Percentiles rank a stretch among this genome's conserved stretches.
phyloP scores from a whole-genome alignment of 2,888 invertebrate species.

The Erebia palarica region DNA sequence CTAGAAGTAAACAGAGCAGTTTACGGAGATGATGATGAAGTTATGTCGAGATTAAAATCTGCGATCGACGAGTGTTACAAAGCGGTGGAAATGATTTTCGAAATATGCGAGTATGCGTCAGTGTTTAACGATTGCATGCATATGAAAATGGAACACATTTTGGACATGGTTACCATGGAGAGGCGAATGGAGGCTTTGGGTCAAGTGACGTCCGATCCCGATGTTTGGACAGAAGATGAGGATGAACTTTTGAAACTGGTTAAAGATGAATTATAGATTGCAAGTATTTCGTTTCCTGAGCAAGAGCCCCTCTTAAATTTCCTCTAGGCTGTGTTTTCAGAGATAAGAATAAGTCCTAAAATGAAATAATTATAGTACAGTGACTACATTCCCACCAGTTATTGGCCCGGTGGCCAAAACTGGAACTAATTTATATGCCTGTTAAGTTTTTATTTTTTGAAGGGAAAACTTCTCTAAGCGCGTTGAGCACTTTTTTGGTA shows the following conservation, averaged over 20 bases:
- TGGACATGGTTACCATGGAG: conserved; percentile 72
- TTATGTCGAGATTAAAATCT: conserved; percentile 56
- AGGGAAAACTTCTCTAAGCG: no score
- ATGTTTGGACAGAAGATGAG: conserved; percentile 68
- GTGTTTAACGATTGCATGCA: conserved; percentile 78
- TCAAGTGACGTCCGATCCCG: conserved; percentile 62
- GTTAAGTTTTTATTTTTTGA: no score
- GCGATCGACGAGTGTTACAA: conserved; percentile 62
- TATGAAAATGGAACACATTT: conserved; percentile 74
- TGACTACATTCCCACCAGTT: no score
- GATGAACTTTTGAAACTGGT: conserved; percentile 67
- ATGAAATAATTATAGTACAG: no score
- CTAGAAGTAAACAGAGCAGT: conserved; percentile 63
- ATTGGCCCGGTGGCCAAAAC: no score
- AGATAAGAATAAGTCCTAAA: neutral
- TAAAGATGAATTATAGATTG: conserved; percentile 61
- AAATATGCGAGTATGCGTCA: conserved; percentile 73
- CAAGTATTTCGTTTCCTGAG: neutral
- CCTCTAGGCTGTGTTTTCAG: neutral
- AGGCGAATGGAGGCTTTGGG: conserved; percentile 71
- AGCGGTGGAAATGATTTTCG: conserved; percentile 63
- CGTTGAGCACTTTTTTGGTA: no score
- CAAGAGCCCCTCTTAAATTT: neutral
- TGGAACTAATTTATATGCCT: no score
- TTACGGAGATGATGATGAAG: conserved; percentile 70